Evolutionary conservation across 2,113 vertebrate genomes (phyloP).

Genomic region (Hippocampus zosterae): DNA sequence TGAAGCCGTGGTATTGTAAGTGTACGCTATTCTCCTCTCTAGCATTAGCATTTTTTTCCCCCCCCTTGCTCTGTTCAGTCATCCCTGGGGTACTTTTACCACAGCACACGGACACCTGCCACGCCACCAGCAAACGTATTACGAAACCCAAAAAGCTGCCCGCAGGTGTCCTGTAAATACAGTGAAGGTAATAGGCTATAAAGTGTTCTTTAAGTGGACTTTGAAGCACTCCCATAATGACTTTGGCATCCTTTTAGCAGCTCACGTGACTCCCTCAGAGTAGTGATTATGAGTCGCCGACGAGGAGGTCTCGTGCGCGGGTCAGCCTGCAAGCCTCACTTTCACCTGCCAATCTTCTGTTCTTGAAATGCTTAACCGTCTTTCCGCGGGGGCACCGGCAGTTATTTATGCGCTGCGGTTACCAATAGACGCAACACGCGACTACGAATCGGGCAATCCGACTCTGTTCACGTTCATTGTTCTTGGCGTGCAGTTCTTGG

Average conservation of each 20-base stretch:
- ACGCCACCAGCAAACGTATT: constrained; percentile 88
- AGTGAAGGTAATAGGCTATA: constrained; percentile 99
- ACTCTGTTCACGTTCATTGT: background rate
- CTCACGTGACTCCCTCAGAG: constrained; percentile 94
- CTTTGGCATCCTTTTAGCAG: constrained; percentile 95
- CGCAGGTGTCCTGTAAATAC: constrained; percentile 99
- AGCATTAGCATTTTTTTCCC: background rate
- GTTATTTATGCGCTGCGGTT: constrained; percentile 53
- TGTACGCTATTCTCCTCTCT: background rate
- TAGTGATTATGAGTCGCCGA: constrained; percentile 99
- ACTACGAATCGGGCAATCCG: constrained; percentile 18
- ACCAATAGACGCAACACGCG: constrained; percentile 85
- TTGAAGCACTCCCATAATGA: constrained; percentile 99
- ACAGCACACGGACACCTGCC: constrained; percentile 78
- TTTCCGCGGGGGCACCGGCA: constrained; percentile 86
- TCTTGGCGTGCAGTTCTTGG: too few species aligned
- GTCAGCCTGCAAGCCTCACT: constrained; percentile 96
- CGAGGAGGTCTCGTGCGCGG: constrained; percentile 96
- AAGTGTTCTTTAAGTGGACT: constrained; percentile 99
- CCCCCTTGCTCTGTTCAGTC: background rate
- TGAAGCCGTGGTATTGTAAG: background rate
- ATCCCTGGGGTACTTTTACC: constrained; percentile 74
- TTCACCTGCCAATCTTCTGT: constrained; percentile 96
- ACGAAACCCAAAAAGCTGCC: constrained; percentile 90
- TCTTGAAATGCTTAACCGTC: constrained; percentile 88